Percentiles rank a stretch among this genome's conserved stretches.
Evolutionary conservation across 2,797 vertebrate species (phyloP).

Genomic region (Alauda arvensis): DNA sequence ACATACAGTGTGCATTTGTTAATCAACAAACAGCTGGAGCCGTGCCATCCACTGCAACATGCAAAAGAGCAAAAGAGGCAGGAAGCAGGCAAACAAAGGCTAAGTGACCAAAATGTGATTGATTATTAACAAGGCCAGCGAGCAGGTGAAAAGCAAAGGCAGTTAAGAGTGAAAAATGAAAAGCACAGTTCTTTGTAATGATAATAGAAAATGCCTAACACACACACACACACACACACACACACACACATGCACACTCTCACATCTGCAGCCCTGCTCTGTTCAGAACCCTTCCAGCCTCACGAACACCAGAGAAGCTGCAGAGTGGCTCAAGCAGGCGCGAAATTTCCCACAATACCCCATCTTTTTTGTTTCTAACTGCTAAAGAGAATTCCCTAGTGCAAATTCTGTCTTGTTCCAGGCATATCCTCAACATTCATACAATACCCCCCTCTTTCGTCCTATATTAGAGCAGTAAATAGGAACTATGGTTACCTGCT

Average conservation of each 20-base stretch:
- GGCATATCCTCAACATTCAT: neutral
- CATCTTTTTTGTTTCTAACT: neutral
- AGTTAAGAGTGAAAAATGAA: neutral
- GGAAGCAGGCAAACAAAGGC: constrained; percentile 6
- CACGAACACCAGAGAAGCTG: rapidly evolving
- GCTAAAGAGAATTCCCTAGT: neutral
- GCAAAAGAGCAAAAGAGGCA: neutral
- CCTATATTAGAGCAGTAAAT: neutral
- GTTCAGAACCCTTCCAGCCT: neutral
- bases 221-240: rapidly evolving
- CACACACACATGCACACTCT: no score
- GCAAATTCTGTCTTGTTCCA: neutral
- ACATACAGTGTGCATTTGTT: neutral
- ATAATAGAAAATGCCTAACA: neutral
- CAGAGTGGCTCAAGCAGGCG: neutral
- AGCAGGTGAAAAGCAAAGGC: constrained; percentile 14
- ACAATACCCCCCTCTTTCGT: rapidly evolving
- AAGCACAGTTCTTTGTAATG: neutral
- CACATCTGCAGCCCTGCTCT: neutral
- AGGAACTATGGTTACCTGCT: neutral
- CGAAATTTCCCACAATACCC: neutral
- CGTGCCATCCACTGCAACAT: neutral
- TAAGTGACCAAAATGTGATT: constrained; percentile 32
- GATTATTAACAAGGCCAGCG: constrained; percentile 33
- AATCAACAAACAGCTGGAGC: constrained; percentile 23